phyloP scores from a whole-genome alignment of 2,888 invertebrate species.

The Acleris laterana region DNA sequence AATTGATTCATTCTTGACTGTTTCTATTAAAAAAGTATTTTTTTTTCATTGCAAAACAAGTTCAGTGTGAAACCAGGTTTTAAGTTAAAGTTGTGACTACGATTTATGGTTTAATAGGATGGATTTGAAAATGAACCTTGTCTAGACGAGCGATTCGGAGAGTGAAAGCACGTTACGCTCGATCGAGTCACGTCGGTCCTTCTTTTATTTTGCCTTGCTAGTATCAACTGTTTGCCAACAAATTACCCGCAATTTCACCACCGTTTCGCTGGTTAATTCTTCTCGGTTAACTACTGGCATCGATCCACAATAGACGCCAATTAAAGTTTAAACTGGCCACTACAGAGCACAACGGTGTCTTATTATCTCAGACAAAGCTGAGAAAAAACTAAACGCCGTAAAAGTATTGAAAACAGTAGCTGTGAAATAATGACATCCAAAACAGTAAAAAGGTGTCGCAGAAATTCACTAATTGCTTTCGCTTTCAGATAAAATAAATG shows the following conservation, averaged over 20 bases:
- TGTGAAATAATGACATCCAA: constrained; percentile 2
- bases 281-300: constrained; percentile 41
- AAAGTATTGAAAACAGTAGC: background rate
- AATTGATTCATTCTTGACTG: too few species aligned
- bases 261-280: constrained; percentile 54
- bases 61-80: background rate
- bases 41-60: background rate
- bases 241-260: constrained; percentile 48
- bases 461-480: constrained; percentile 42
- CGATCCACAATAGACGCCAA: constrained; percentile 9
- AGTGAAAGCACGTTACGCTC: constrained; percentile 76
- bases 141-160: constrained; percentile 54
- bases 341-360: background rate
- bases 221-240: constrained; percentile 65
- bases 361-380: constrained; percentile 10
- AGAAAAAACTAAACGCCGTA: background rate
- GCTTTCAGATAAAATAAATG: constrained; percentile 41
- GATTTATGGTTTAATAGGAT: background rate
- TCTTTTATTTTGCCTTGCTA: constrained; percentile 59
- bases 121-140: constrained; percentile 53
- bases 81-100: background rate
- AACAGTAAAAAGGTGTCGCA: constrained; percentile 15
- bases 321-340: constrained; percentile 6
- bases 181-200: constrained; percentile 63
- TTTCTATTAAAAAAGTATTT: too few species aligned